These are phyloP conservation scores for Subacronicta megacephala DNA, from an alignment of 2,888 invertebrate genomes.

Conservation along the genomic window DNA sequence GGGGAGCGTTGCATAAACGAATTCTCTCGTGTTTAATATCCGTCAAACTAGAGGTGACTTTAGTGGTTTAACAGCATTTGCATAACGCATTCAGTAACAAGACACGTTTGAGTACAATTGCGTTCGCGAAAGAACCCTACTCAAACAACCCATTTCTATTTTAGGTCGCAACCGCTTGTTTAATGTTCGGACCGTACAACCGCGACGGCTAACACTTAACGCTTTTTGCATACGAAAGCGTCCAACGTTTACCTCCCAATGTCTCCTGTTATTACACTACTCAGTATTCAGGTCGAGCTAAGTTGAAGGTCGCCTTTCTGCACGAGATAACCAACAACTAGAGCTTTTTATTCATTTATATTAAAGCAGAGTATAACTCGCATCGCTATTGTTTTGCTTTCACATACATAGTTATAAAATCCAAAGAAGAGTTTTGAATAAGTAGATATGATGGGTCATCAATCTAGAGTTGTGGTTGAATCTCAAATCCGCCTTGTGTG, in stretches of 20 bases:
- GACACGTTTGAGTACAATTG: slow-evolving; percentile 88
- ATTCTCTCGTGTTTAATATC: slow-evolving; percentile 15
- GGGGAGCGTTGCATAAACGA: neutral
- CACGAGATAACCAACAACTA: slow-evolving; percentile 81
- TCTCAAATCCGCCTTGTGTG: slow-evolving; percentile 64
- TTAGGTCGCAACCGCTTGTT: slow-evolving; percentile 87
- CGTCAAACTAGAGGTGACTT: slow-evolving; percentile 52
- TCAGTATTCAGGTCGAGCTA: slow-evolving; percentile 82
- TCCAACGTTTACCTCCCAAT: slow-evolving; percentile 80
- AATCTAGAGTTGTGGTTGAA: slow-evolving; percentile 58
- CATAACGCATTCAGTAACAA: slow-evolving; percentile 88
- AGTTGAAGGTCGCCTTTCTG: slow-evolving; percentile 85
- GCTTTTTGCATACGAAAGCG: slow-evolving; percentile 89
- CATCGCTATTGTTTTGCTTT: slow-evolving; percentile 41
- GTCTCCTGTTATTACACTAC: slow-evolving; percentile 84
- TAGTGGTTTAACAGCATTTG: slow-evolving; percentile 76
- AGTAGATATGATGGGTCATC: slow-evolving; percentile 64
- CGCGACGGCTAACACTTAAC: slow-evolving; percentile 88
- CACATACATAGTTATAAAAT: slow-evolving; percentile 48
- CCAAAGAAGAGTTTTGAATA: slow-evolving; percentile 59
- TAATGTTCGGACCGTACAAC: slow-evolving; percentile 88
- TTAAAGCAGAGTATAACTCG: slow-evolving; percentile 50
- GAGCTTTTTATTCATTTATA: slow-evolving; percentile 69
- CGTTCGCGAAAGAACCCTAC: slow-evolving; percentile 89
- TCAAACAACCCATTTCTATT: slow-evolving; percentile 89